phyloP scores from a whole-genome alignment of 2,113 vertebrate species.

The Calidris pygmaea region DNA sequence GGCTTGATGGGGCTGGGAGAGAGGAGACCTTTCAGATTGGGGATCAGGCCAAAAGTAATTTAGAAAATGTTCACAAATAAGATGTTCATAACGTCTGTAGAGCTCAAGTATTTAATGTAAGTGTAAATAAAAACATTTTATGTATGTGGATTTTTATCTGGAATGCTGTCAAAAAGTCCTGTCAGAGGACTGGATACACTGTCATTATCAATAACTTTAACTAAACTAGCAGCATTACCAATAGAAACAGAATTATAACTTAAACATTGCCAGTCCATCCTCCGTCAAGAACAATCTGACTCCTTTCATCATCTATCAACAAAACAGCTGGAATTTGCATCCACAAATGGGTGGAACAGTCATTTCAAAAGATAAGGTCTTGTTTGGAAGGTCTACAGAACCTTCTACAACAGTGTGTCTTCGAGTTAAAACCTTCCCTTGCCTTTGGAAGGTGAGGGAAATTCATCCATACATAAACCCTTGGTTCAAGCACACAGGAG shows the following conservation, averaged over 20 bases:
- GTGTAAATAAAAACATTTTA: neutral
- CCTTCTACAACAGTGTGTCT: neutral
- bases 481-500: neutral
- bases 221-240: neutral
- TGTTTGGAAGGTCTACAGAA: neutral
- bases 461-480: neutral
- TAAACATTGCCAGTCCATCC: neutral
- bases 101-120: neutral
- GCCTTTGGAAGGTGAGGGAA: neutral
- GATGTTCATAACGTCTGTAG: neutral
- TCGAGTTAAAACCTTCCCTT: neutral
- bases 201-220: neutral
- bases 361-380: neutral
- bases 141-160: neutral
- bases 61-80: neutral
- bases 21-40: neutral
- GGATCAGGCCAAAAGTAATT: neutral
- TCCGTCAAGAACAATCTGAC: neutral
- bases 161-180: neutral
- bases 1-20: neutral
- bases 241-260: neutral
- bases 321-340: neutral
- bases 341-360: fast-evolving
- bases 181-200: neutral
- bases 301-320: neutral